A percentile compares a stretch with the other conserved stretches of the same genome.
phyloP scores from a whole-genome alignment of 92 coral and sea anemone genomes.

The Epizoanthus ramosus region DNA sequence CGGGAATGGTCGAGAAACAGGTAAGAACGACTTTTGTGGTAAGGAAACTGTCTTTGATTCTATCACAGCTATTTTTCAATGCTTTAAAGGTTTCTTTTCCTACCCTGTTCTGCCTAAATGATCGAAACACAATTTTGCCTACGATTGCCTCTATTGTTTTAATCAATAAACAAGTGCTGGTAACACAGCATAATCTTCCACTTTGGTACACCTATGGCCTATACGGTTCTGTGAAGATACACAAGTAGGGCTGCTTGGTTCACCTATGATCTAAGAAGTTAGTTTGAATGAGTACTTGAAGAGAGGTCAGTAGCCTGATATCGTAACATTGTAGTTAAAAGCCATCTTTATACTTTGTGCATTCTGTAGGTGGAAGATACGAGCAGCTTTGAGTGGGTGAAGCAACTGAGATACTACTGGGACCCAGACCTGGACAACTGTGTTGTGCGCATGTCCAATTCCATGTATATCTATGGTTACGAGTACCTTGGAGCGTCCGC shows the following conservation, averaged over 20 bases:
- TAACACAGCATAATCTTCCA: no score
- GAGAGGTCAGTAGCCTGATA: no score
- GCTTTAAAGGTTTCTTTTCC: background rate
- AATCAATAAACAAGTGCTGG: no score
- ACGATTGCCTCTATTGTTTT: no score
- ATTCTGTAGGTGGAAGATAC: slow-evolving; percentile 85
- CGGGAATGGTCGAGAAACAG: slow-evolving; percentile 89
- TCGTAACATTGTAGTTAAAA: background rate
- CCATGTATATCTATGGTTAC: slow-evolving; percentile 96
- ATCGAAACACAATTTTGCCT: no score
- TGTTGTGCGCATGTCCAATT: slow-evolving; percentile 99
- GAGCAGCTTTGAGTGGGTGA: slow-evolving; percentile 97
- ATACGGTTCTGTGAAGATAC: no score
- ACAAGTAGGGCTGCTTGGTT: no score
- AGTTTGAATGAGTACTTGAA: no score
- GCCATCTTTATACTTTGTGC: background rate
- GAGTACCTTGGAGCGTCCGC: slow-evolving; percentile 98
- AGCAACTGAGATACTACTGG: slow-evolving; percentile 99
- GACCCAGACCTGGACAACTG: slow-evolving; percentile 99
- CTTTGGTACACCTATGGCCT: no score
- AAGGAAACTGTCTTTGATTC: no score
- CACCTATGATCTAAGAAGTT: no score
- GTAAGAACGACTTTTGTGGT: slow-evolving; percentile 33
- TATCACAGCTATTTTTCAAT: background rate
- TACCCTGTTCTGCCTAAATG: background rate